A percentile compares a stretch with the other conserved stretches of the same genome.
These are phyloP conservation scores for Tetranychus cinnabarinus DNA, from an alignment of 1,140 invertebrate species.

Conservation along the genomic window DNA sequence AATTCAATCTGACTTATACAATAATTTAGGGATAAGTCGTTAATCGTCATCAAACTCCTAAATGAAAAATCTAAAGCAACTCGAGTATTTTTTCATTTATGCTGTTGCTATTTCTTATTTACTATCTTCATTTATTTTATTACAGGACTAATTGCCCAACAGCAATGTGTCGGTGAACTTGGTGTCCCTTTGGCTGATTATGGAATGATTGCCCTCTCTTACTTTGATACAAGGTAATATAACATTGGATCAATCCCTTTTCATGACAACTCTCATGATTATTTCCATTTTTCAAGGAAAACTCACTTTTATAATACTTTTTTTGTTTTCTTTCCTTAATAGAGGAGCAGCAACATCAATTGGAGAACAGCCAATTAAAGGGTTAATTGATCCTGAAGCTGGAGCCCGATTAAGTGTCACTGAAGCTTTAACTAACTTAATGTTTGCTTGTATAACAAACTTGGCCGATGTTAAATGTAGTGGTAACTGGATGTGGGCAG, in stretches of 20 bases:
- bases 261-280: no score
- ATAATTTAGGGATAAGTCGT: no score
- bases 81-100: no score
- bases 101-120: no score
- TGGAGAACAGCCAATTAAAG: slow-evolving; percentile 89
- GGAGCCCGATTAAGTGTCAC: slow-evolving; percentile 80
- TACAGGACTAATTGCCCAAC: slow-evolving; percentile 30
- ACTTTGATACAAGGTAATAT: slow-evolving; percentile 21
- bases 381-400: slow-evolving; percentile 45
- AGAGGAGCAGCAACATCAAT: slow-evolving; percentile 70
- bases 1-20: no score
- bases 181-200: slow-evolving; percentile 87
- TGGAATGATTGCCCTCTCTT: slow-evolving; percentile 62
- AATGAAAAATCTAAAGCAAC: no score
- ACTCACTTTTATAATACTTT: not conserved
- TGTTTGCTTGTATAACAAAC: slow-evolving; percentile 31
- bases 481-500: slow-evolving; percentile 99
- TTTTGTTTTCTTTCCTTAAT: not conserved
- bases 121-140: not conserved
- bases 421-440: slow-evolving; percentile 81
- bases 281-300: not conserved
- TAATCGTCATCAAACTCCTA: no score
- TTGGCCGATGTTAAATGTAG: slow-evolving; percentile 69
- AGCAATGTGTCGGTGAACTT: slow-evolving; percentile 87
- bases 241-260: slow-evolving; percentile 2